Base-by-base conservation (phyloP, 2,113 vertebrate genomes). In the Dasyornis broadbenti region DNA sequence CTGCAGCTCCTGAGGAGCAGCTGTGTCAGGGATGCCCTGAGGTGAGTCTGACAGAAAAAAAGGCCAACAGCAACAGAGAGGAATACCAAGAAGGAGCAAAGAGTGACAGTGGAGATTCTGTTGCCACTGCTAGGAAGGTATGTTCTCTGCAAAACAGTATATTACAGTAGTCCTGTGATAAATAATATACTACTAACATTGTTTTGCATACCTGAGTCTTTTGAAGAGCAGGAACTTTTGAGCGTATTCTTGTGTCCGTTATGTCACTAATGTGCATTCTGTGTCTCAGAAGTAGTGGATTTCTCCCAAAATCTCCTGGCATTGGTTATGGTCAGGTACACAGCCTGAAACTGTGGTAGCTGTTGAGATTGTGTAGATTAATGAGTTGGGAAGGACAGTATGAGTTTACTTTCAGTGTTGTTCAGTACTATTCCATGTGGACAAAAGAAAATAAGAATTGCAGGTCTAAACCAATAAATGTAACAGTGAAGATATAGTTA, bases 71-170 rank as follows among this genome's bases (percentile, higher is more conserved):
- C 53, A 59, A 2, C 22, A 44, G 30, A 52, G 70, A 56, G 35
- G 66, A 96, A 15, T 83, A 24, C 21, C 44, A 4, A 14, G 66
- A 56, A 82, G 73, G 30, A 92, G 28, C 70, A 52, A 80, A 88
- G 53, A 72, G n/a, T 47, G 37, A 4, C 9, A 2, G 6, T 3
- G 68, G 84, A 54, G 75, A 17, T 71, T 83, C 92, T 50, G 27
- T 59, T 84, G 76, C 91, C 52, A 9, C 71, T 75, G 11, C 39
- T 75, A 96, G 94, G 59, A 98, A 98, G 97, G 98, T 98, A 97
- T 21, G 91, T 73, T 92, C 86, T 85, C 17, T 1, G 11, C 76
- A 86, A 33, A 44, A 30, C 15, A 20, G 28, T 77, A 31, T 91
- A 45, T 54, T 47, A 15, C 6, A 20, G 4, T 49, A 57, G 40